These are phyloP conservation scores for Erannis defoliaria DNA, from an alignment of 2,888 invertebrate species.

Conservation along the genomic window DNA sequence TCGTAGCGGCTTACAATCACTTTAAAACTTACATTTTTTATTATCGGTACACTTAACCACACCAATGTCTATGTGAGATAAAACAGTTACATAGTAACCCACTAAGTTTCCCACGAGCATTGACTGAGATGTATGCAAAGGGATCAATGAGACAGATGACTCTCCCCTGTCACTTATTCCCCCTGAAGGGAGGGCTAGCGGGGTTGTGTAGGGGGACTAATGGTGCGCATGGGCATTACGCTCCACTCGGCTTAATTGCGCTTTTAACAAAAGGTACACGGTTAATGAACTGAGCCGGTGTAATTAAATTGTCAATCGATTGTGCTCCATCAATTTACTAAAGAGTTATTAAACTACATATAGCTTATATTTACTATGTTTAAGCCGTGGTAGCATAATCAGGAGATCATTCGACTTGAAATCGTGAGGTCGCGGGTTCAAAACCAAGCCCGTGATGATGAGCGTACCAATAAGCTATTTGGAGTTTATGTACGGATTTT, in stretches of 20 bases:
- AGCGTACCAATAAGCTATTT: too few relatives aligned
- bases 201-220: constrained; percentile 46
- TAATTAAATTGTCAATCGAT: constrained; percentile 36
- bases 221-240: constrained; percentile 76
- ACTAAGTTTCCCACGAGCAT: constrained; percentile 57
- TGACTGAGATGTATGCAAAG: constrained; percentile 82
- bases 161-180: constrained; percentile 72
- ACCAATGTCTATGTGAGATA: too few relatives aligned
- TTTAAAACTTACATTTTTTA: too few relatives aligned
- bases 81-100: constrained; percentile 39
- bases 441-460: too few relatives aligned
- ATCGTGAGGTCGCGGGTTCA: too few relatives aligned
- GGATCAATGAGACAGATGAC: constrained; percentile 83
- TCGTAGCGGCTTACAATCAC: too few relatives aligned
- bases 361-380: too few relatives aligned
- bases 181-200: constrained; percentile 59
- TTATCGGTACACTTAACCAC: too few relatives aligned
- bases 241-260: constrained; percentile 62
- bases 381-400: too few relatives aligned
- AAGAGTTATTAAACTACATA: not conserved
- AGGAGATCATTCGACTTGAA: too few relatives aligned
- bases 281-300: constrained; percentile 33
- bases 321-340: constrained; percentile 20
- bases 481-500: too few relatives aligned
- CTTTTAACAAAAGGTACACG: constrained; percentile 61